Evolutionary conservation across 2,888 invertebrate species (phyloP), one percentile per base, ranked within the genome.

Genomic region (Tromatobia lineatoria): DNA sequence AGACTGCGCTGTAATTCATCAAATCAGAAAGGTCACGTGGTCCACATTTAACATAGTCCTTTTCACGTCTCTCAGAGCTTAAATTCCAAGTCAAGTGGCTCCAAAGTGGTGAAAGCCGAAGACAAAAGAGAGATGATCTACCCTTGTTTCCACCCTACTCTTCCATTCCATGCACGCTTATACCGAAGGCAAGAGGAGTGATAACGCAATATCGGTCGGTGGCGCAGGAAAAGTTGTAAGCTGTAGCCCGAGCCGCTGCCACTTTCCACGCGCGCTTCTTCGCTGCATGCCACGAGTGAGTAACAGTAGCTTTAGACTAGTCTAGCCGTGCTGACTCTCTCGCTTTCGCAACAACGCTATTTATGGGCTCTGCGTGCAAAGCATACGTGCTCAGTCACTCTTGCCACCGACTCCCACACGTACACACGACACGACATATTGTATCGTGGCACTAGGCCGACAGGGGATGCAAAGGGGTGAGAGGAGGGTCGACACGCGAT

Each of bases 301-400:
- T 42, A 38, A 57, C 80, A 73, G 64, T 82, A 59, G 79, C 79
- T 85, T 75, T 61, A 59, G 79, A 80, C 23, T 71, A 42, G 61
- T 11, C 57, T 82, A 83, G 71, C 70, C 78, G 73, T 76, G 79
- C 80, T 52, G 76, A 87, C 74, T 84, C 82, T 82, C 79, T 80
- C 69, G 77, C 77, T 82, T 83, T 83, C 66, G 84, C 83, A 88
- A 87, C 89, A 87, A 86, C 85, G 88, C 91, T 92, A 92, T 92
- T 92, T 92, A 92, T 91, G 89, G 90, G 86, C 73, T 73, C 85
- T 88, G 90, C 92, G 92, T 92, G 92, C 89, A 75, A 69, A 75
- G 91, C 90, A 92, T 92, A 91, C 88, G 88, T 88, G 89, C 85
- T 88, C 78, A 82, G 85, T 85, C 85, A 71, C 81, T 82, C 82